Evolutionary conservation across 2,797 vertebrate species (phyloP).

Genomic region (Carcharodon carcharias): DNA sequence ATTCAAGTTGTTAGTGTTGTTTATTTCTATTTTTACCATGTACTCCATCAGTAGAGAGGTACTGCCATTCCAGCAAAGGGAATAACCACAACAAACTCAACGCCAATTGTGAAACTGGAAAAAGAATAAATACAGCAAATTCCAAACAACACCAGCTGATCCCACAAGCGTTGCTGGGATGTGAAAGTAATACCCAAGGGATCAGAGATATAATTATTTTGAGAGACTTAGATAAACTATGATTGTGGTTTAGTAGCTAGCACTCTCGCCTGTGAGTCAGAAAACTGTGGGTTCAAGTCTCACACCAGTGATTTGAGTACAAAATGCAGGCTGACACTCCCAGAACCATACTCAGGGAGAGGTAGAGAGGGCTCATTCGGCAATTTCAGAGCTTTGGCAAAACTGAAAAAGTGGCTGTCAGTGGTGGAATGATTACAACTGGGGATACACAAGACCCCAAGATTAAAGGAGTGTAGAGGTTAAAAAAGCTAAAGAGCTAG

Average conservation of each 20-base stretch:
- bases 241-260: background rate
- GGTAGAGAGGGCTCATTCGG: background rate
- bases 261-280: background rate
- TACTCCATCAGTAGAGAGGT: background rate
- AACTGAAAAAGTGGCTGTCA: background rate
- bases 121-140: background rate
- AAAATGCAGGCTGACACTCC: background rate
- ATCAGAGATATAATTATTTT: background rate
- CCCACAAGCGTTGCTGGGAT: background rate
- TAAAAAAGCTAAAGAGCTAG: rapidly evolving
- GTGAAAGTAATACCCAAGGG: background rate
- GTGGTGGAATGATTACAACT: background rate
- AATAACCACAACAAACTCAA: background rate
- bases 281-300: background rate
- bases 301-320: background rate
- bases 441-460: too few relatives aligned
- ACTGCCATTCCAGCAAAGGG: background rate
- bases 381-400: too few relatives aligned
- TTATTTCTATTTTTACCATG: background rate
- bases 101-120: background rate
- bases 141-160: background rate
- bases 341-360: background rate
- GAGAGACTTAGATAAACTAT: background rate
- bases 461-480: background rate
- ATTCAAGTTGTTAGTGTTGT: background rate